phyloP scores from a whole-genome alignment of 2,888 invertebrate genomes.

The Nemotelus pantherinus region DNA sequence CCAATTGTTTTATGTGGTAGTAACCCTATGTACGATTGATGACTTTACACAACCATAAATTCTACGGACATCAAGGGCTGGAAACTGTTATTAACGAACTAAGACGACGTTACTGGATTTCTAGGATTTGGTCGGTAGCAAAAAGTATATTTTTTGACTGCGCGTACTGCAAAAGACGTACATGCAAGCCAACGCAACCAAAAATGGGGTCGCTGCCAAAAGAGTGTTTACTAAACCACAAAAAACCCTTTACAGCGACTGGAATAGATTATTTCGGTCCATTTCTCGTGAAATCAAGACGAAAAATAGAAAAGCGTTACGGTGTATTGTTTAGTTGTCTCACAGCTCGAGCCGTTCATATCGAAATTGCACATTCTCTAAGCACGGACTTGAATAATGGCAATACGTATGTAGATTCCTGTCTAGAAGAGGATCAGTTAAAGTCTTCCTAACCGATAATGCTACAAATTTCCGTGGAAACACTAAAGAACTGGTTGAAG shows the following conservation, averaged over 20 bases:
- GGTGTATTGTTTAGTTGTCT: background rate
- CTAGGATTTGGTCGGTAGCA: too few relatives aligned
- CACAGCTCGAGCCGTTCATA: constrained; percentile 47
- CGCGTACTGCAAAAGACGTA: too few relatives aligned
- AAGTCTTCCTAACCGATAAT: constrained; percentile 50
- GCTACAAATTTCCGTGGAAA: constrained; percentile 50
- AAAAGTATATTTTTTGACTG: too few relatives aligned
- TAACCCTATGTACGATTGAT: constrained; percentile 38
- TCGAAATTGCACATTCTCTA: constrained; percentile 47
- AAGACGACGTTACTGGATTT: too few relatives aligned
- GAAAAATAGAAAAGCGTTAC: background rate
- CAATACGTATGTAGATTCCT: constrained; percentile 46
- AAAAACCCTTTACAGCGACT: constrained; percentile 51
- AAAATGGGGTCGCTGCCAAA: too few relatives aligned
- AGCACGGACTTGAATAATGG: constrained; percentile 49
- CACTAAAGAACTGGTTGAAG: constrained; percentile 44
- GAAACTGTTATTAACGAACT: too few relatives aligned
- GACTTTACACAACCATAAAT: too few relatives aligned
- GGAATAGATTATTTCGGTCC: constrained; percentile 49
- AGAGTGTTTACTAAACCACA: constrained; percentile 49
- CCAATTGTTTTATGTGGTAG: constrained; percentile 41
- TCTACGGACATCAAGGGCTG: too few relatives aligned
- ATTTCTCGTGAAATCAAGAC: background rate
- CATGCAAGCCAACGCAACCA: constrained; percentile 49
- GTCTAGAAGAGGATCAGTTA: constrained; percentile 46